Evolutionary conservation across 1,140 invertebrate species (phyloP).

Genomic region (Formica selysi): DNA sequence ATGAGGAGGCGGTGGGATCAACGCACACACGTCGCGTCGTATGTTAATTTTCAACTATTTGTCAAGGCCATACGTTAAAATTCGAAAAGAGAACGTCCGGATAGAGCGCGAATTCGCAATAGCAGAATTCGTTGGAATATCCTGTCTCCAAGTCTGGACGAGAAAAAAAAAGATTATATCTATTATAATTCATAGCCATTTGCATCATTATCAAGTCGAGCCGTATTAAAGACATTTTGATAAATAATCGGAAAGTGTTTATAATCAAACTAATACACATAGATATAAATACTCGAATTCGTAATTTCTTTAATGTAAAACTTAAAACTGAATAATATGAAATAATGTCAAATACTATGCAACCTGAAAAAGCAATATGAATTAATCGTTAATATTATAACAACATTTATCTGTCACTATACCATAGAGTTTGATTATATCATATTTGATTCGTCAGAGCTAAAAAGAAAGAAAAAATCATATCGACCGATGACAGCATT

Average conservation of each 20-base stretch:
- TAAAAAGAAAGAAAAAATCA: neutral
- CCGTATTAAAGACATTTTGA: neutral
- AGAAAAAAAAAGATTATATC: neutral
- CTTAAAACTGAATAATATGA: neutral
- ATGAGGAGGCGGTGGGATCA: neutral
- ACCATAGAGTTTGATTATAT: neutral
- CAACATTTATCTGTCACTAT: neutral
- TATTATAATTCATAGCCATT: neutral
- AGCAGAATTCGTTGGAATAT: constrained; percentile 22
- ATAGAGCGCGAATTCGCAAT: neutral
- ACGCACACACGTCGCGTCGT: neutral
- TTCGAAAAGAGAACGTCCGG: constrained; percentile 17
- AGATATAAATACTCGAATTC: neutral
- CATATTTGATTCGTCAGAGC: neutral
- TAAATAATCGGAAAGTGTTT: neutral
- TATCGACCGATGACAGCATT: neutral
- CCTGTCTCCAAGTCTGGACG: neutral
- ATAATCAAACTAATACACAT: neutral
- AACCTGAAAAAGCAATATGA: neutral
- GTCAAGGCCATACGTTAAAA: constrained; percentile 2
- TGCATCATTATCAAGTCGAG: neutral
- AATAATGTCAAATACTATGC: neutral
- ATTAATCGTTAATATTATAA: constrained; percentile 11
- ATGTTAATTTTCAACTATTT: constrained; percentile 44
- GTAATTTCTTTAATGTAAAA: neutral